These are phyloP conservation scores for Nymphalis urticae DNA, from an alignment of 2,888 invertebrate species.

Conservation along the genomic window DNA sequence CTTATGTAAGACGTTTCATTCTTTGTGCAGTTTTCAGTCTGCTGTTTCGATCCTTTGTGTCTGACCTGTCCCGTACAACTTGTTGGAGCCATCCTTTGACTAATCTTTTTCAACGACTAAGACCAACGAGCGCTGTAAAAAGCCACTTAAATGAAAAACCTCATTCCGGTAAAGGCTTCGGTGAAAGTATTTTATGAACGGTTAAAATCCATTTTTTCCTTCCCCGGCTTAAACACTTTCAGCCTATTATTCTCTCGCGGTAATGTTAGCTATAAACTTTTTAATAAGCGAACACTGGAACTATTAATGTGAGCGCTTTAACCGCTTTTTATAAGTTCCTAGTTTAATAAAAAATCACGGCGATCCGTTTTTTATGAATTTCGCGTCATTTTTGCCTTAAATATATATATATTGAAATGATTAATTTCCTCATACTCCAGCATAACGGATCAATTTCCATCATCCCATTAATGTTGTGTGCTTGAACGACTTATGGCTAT, in stretches of 20 bases:
- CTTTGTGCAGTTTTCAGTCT: conserved; percentile 12
- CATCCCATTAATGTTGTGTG: conserved; percentile 5
- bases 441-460: background rate
- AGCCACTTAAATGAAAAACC: conserved; percentile 17
- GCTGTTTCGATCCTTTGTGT: conserved; percentile 31
- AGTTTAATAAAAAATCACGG: conserved; percentile 16
- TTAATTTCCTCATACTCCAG: background rate
- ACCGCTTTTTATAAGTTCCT: conserved; percentile 25
- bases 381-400: conserved; percentile 2
- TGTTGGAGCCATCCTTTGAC: conserved; percentile 15
- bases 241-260: conserved; percentile 32
- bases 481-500: conserved; percentile 15
- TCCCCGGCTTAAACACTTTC: conserved; percentile 33
- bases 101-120: conserved; percentile 23
- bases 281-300: conserved; percentile 44
- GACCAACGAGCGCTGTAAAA: conserved; percentile 14
- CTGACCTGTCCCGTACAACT: conserved; percentile 11
- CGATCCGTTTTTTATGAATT: conserved; percentile 2
- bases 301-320: conserved; percentile 41
- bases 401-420: conserved; percentile 1
- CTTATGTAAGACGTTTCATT: conserved; percentile 29
- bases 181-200: conserved; percentile 22
- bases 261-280: conserved; percentile 42
- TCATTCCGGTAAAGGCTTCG: conserved; percentile 13
- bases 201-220: conserved; percentile 30